A percentile compares a stretch with the other conserved stretches of the same genome.
These are phyloP conservation scores for Emmelina monodactyla DNA, from an alignment of 2,888 invertebrate species.

Conservation along the genomic window DNA sequence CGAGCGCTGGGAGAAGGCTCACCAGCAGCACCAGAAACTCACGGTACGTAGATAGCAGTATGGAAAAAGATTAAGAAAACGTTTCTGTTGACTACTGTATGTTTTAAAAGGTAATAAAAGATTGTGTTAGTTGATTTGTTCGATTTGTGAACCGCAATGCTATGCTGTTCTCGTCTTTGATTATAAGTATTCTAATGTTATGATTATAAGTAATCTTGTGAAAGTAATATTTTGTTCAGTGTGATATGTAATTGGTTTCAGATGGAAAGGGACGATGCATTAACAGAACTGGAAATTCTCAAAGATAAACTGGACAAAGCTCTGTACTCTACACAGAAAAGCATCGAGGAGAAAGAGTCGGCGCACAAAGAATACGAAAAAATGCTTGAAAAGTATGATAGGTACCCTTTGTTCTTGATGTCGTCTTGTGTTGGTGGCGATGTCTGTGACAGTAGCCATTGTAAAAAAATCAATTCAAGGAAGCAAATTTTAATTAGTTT, in stretches of 20 bases:
- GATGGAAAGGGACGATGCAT: slow-evolving; percentile 87
- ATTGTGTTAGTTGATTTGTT: too few species aligned
- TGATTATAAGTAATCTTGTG: too few species aligned
- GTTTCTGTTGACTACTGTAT: too few species aligned
- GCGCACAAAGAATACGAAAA: slow-evolving; percentile 92
- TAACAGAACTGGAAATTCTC: slow-evolving; percentile 84
- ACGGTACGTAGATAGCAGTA: slow-evolving; percentile 58
- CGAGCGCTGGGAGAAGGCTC: slow-evolving; percentile 89
- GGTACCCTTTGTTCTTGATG: slow-evolving; percentile 61
- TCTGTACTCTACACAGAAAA: slow-evolving; percentile 81
- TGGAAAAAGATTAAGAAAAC: too few species aligned
- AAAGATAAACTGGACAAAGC: slow-evolving; percentile 92
- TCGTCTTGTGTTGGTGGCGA: slow-evolving; percentile 51
- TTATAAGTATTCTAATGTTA: too few species aligned
- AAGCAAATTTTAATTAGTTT: too few species aligned
- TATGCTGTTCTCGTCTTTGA: too few species aligned
- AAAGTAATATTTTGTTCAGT: too few species aligned
- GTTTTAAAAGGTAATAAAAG: too few species aligned
- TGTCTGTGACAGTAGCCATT: too few species aligned
- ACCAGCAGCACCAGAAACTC: slow-evolving; percentile 82
- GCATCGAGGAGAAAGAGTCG: slow-evolving; percentile 86
- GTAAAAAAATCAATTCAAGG: too few species aligned
- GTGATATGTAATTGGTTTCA: slow-evolving; percentile 33
- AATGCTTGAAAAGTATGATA: slow-evolving; percentile 90
- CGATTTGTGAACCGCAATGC: too few species aligned